Evolutionary conservation across 2,113 vertebrate species (phyloP).

Genomic region (Neomonachus schauinslandi): DNA sequence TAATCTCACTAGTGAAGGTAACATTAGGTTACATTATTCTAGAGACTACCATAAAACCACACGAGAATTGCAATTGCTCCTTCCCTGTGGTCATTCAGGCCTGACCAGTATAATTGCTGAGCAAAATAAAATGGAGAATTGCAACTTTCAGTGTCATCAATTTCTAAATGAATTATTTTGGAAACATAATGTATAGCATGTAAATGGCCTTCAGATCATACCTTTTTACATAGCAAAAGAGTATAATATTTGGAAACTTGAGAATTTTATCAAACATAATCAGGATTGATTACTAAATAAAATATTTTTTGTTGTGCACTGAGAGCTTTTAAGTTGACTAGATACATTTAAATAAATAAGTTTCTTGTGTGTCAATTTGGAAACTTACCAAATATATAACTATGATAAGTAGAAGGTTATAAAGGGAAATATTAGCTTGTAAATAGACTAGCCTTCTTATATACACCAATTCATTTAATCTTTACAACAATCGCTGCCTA

Average conservation of each 20-base stretch:
- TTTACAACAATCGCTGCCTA: neutral
- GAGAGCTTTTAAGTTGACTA: constrained; percentile 19
- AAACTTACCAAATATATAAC: constrained; percentile 8
- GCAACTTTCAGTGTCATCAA: neutral
- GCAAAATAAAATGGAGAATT: neutral
- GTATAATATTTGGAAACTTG: neutral
- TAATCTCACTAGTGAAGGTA: neutral
- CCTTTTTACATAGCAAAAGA: neutral
- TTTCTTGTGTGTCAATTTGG: neutral
- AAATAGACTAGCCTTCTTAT: neutral
- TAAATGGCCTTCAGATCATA: neutral
- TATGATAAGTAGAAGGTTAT: neutral
- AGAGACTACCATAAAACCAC: neutral
- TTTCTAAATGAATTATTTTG: constrained; percentile 41
- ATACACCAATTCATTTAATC: neutral
- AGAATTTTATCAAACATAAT: constrained; percentile 3
- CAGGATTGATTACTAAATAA: neutral
- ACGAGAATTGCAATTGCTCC: accelerated
- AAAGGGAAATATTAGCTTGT: neutral
- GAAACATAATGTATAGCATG: neutral
- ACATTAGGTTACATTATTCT: neutral
- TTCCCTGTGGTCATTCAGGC: neutral
- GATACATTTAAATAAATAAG: neutral
- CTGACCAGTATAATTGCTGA: neutral
- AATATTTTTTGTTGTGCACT: neutral